phyloP scores from a whole-genome alignment of 1,140 invertebrate genomes.

The Gryon sp. region DNA sequence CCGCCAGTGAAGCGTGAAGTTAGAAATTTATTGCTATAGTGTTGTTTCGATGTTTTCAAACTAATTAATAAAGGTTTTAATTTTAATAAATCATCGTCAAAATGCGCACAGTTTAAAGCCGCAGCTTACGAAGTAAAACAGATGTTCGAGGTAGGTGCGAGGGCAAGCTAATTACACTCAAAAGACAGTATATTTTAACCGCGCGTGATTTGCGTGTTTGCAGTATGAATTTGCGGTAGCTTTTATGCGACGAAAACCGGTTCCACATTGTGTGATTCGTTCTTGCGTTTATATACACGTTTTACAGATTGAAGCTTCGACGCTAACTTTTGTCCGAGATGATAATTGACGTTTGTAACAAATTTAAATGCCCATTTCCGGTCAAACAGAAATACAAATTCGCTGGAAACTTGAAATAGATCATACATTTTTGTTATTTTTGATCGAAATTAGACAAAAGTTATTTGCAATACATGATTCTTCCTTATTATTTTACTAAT shows the following conservation, averaged over 20 bases:
- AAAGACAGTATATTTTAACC: conserved; percentile 58
- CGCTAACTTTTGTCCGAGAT: conserved; percentile 14
- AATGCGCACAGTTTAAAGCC: conserved; percentile 24
- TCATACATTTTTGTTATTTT: no score
- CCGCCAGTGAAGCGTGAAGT: no score
- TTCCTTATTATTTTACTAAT: no score
- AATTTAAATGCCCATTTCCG: conserved; percentile 4
- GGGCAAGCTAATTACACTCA: conserved; percentile 53
- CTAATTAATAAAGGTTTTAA: neutral
- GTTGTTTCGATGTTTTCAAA: no score
- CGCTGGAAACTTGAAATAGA: no score
- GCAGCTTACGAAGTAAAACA: conserved; percentile 22
- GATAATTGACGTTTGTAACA: conserved; percentile 19
- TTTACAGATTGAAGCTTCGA: conserved; percentile 1
- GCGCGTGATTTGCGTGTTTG: conserved; percentile 60
- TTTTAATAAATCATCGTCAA: conserved; percentile 27
- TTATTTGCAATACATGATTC: no score
- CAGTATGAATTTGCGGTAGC: conserved; percentile 59
- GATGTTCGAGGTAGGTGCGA: conserved; percentile 56
- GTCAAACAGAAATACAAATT: neutral
- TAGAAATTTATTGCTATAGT: no score
- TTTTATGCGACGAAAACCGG: conserved; percentile 53
- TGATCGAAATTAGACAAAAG: no score
- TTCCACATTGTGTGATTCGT: conserved; percentile 44
- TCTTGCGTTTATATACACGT: neutral